Percentiles rank a stretch among this genome's conserved stretches.
phyloP scores from a whole-genome alignment of 2,113 vertebrate species.

The Ovis aries region ARS-UI_Ramb_v3.0 NC_056074.1:42371501-42372000 shows the following conservation, averaged over 20 bases:
- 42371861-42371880: background rate
- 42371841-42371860: background rate
- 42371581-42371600: background rate
- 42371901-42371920: background rate
- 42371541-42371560: background rate
- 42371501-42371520: background rate
- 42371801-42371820: too few relatives aligned
- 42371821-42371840: background rate
- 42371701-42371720: background rate
- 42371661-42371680: accelerated
- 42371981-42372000: background rate
- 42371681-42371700: background rate
- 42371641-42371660: background rate
- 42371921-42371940: background rate
- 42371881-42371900: background rate
- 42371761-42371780: background rate
- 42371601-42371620: background rate
- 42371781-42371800: too few relatives aligned
- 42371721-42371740: background rate
- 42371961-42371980: background rate
- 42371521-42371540: background rate
- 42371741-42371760: background rate
- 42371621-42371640: background rate
- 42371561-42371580: background rate
- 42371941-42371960: accelerated